These are phyloP conservation scores for Arctocebus calabarensis DNA, from an alignment of 2,797 vertebrate species.

Conservation along the genomic window DNA sequence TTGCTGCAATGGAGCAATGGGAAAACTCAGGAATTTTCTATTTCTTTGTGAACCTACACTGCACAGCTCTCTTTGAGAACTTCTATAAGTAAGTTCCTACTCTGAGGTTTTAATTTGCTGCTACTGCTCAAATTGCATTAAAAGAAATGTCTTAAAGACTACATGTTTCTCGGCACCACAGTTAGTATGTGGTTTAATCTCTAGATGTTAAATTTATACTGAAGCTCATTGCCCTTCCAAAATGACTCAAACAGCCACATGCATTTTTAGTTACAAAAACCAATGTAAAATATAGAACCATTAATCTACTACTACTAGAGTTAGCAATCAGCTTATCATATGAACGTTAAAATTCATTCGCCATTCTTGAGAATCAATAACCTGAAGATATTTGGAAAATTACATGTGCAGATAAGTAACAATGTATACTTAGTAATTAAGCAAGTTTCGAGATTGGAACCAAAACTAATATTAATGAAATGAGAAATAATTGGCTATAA, in stretches of 20 bases:
- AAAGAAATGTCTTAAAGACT: constrained; percentile 2
- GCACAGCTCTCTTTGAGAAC: background rate
- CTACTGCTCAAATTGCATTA: background rate
- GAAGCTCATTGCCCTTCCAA: background rate
- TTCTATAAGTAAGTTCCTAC: background rate
- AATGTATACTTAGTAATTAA: background rate
- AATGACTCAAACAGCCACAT: background rate
- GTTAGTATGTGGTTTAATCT: background rate
- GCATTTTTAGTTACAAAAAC: constrained; percentile 19
- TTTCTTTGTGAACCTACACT: constrained; percentile 39
- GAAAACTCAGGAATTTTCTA: background rate
- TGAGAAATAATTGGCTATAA: constrained; percentile 40
- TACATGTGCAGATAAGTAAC: background rate
- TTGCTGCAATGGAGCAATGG: constrained; percentile 35
- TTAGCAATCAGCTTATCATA: background rate
- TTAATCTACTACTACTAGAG: background rate
- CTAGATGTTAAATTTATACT: background rate
- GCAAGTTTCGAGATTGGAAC: background rate
- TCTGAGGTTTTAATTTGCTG: constrained; percentile 28
- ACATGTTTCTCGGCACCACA: background rate
- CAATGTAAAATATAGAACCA: background rate
- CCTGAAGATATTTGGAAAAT: constrained; percentile 48
- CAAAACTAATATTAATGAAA: background rate
- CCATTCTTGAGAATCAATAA: background rate
- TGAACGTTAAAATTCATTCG: background rate